phyloP scores from a whole-genome alignment of 2,888 invertebrate species.

The Tenodera sinensis region DNA sequence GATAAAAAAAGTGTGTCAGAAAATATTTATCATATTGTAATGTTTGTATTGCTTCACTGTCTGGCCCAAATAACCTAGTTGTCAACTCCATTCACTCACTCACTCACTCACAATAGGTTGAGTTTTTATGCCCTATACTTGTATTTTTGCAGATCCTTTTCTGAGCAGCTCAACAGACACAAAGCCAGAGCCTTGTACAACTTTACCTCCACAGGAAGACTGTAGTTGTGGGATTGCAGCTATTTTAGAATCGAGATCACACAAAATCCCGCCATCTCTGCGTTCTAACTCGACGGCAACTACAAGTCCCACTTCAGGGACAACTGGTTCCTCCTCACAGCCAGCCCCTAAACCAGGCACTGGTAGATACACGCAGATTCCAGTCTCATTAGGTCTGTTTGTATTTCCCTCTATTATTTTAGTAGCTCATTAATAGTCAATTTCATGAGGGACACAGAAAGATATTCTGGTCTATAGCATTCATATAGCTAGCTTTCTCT shows the following conservation, averaged over 20 bases:
- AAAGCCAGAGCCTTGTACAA: constrained; percentile 12
- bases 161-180: constrained; percentile 44
- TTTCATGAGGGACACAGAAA: no score
- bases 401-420: no score
- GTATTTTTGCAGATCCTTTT: constrained; percentile 52
- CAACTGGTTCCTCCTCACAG: background rate
- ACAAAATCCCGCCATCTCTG: constrained; percentile 23
- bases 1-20: no score
- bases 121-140: no score
- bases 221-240: constrained; percentile 66
- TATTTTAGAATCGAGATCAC: constrained; percentile 58
- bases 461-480: no score
- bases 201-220: constrained; percentile 50
- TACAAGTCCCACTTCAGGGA: background rate
- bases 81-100: no score
- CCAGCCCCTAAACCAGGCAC: constrained; percentile 11
- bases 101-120: no score
- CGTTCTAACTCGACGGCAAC: background rate
- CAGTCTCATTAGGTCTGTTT: constrained; percentile 11
- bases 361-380: background rate
- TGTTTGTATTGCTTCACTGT: no score
- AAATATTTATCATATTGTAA: no score
- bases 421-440: no score
- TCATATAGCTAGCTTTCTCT: no score
- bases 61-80: no score